Evolutionary conservation across 2,113 vertebrate species (phyloP).

Genomic region (Ctenodactylus gundi): DNA sequence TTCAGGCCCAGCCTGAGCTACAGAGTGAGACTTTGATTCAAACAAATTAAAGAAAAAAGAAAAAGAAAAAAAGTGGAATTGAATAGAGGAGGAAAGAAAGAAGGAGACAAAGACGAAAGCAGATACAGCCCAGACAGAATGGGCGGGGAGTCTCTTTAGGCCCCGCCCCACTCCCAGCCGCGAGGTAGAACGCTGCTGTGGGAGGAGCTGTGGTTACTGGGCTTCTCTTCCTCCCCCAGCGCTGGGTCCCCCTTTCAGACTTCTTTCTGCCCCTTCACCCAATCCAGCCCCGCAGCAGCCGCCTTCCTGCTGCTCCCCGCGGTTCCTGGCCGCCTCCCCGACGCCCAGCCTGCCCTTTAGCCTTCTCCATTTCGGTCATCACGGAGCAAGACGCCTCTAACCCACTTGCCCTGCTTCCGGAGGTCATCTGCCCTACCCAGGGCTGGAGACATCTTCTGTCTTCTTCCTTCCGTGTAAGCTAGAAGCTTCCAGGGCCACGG

Average conservation of each 20-base stretch:
- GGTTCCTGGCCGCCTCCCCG: constrained; percentile 40
- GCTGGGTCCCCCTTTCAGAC: neutral
- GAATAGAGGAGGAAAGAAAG: accelerated
- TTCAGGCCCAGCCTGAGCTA: neutral
- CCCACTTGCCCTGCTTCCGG: constrained; percentile 30
- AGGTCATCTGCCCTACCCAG: neutral
- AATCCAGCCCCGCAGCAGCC: neutral
- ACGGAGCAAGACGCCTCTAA: constrained; percentile 23
- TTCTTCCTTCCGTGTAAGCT: neutral
- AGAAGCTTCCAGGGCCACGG: neutral
- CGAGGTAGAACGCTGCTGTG: neutral
- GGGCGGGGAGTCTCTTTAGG: neutral
- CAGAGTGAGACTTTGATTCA: neutral
- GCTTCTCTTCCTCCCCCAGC: neutral
- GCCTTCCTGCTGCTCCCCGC: constrained; percentile 30
- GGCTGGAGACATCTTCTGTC: neutral
- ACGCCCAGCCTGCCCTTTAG: neutral
- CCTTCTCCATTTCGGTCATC: neutral
- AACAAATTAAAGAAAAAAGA: neutral
- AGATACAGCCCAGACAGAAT: no score
- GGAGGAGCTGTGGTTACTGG: neutral
- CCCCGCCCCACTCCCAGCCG: neutral
- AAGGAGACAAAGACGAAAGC: accelerated
- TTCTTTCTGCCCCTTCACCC: constrained; percentile 36
- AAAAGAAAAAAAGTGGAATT: accelerated